These are phyloP conservation scores for Siphamia tubifer DNA, from an alignment of 2,113 vertebrate species.

Conservation along the genomic window DNA sequence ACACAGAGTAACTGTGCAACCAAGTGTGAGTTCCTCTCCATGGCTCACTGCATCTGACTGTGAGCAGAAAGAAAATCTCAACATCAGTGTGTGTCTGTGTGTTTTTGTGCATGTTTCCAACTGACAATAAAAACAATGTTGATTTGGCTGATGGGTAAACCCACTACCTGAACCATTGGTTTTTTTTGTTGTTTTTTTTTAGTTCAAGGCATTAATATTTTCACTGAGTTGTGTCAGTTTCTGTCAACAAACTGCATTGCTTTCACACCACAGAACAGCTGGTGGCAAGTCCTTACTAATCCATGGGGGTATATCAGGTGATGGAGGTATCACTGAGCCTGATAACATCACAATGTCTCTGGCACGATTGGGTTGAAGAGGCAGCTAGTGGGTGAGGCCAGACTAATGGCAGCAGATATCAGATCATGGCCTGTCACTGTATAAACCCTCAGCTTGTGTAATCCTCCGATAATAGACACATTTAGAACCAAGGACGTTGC, in stretches of 20 bases:
- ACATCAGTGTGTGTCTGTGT: background rate
- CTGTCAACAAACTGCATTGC: slow-evolving; percentile 11
- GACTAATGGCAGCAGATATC: slow-evolving; percentile 54
- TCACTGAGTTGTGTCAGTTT: slow-evolving; percentile 2
- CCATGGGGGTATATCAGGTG: slow-evolving; percentile 48
- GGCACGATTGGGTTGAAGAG: slow-evolving; percentile 50
- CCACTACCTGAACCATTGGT: background rate
- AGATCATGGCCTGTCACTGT: slow-evolving; percentile 45
- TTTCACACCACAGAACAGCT: slow-evolving; percentile 17
- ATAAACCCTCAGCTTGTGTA: slow-evolving; percentile 33
- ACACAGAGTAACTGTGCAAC: slow-evolving; percentile 48
- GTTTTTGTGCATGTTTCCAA: background rate
- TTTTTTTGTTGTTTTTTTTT: too few species aligned
- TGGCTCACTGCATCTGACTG: slow-evolving; percentile 30
- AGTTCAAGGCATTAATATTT: slow-evolving; percentile 7
- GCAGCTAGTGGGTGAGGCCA: slow-evolving; percentile 48
- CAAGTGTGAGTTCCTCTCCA: slow-evolving; percentile 38
- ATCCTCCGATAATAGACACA: slow-evolving; percentile 44
- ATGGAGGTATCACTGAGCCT: slow-evolving; percentile 39
- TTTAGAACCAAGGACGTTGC: slow-evolving; percentile 20
- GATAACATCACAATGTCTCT: slow-evolving; percentile 57
- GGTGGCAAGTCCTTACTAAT: slow-evolving; percentile 47
- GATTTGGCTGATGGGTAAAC: slow-evolving; percentile 18
- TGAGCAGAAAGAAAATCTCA: slow-evolving; percentile 20
- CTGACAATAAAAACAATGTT: slow-evolving; percentile 6